These are phyloP conservation scores for Podarcis muralis DNA, from an alignment of 2,113 vertebrate genomes.

Conservation along the genomic window DNA sequence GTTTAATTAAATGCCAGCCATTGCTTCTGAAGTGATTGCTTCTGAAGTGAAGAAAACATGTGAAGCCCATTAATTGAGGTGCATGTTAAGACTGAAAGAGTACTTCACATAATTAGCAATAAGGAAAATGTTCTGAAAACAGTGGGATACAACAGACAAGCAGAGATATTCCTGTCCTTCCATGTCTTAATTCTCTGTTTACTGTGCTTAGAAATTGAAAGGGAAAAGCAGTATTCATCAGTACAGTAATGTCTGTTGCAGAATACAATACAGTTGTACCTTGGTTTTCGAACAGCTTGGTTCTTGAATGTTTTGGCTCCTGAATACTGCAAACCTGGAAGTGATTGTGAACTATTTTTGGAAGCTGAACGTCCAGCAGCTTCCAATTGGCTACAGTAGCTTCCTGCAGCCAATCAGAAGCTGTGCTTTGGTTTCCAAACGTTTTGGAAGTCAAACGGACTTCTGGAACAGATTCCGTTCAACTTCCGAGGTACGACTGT, in stretches of 20 bases:
- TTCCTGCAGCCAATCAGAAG: too few species aligned
- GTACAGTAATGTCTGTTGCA: neutral
- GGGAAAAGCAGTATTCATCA: neutral
- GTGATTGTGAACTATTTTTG: too few species aligned
- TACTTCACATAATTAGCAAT: neutral
- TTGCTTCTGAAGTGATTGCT: neutral
- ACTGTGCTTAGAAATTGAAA: neutral
- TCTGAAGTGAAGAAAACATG: neutral
- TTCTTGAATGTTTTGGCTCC: too few species aligned
- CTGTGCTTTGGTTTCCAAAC: too few species aligned
- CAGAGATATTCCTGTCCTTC: neutral
- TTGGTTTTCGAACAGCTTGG: too few species aligned
- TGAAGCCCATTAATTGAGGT: neutral
- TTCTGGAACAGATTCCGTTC: too few species aligned
- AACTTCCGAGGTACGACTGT: too few species aligned
- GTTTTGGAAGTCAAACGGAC: too few species aligned
- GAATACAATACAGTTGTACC: neutral
- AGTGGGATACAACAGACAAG: neutral
- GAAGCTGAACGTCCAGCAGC: too few species aligned
- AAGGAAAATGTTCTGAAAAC: slow-evolving; percentile 2
- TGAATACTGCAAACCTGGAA: too few species aligned
- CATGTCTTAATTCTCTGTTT: neutral
- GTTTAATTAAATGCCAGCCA: neutral
- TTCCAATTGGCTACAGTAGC: too few species aligned
- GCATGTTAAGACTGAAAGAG: neutral